Base-by-base conservation (phyloP, 2,797 vertebrate species). In the Scyliorhinus canicula region DNA sequence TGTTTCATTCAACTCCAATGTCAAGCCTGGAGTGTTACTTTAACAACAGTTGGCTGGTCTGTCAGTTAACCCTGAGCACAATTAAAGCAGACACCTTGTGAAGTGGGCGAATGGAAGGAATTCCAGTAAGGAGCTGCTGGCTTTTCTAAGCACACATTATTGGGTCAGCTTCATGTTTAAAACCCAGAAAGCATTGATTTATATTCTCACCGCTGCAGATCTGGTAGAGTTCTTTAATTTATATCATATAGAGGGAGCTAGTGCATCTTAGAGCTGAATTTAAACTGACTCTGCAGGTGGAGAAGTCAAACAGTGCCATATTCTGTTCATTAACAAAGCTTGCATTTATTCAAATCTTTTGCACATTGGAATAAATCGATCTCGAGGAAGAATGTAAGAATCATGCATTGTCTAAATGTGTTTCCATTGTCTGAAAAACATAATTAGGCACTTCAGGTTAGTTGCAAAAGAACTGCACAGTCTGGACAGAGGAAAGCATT, bases 201-300 rank as follows among this genome's bases (percentile, higher is more conserved):
- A 63, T 47, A 24, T 91, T 90, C 35, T 52, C 14, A 88, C 19
- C n/a, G 9, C 88, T 44, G 88, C 88, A 65, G n/a, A 91, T 65
- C n/a, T 44, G 21, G 60, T 24, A 11, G n/a, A 65, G 19, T 21
- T 9, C 7, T n/a, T 65, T 91, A 63, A 21, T 40, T 65, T 91
- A 11, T 4, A 65, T 91, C 88, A 91, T 35, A 63, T 91, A 91
- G 88, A 65, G 88, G 88, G 88, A 91, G 88, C 88, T 91, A 40
- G 57, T 63, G 88, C 60, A 19, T 91, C 88, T 91, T 91, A 26
- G 57, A 65, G 88, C 35, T 19, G 85, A n/a, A 57, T 19, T 60
- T 88, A 57, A 88, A 60, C 5, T 2, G 55, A 35, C 52, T 44
- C 24, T 91, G 88, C 88, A 91, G 88, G 57, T 91, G 57, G 60